Percentiles rank a stretch among this genome's conserved stretches.
phyloP scores from a whole-genome alignment of 1,140 invertebrate species.

The Drosophila pandora region DNA sequence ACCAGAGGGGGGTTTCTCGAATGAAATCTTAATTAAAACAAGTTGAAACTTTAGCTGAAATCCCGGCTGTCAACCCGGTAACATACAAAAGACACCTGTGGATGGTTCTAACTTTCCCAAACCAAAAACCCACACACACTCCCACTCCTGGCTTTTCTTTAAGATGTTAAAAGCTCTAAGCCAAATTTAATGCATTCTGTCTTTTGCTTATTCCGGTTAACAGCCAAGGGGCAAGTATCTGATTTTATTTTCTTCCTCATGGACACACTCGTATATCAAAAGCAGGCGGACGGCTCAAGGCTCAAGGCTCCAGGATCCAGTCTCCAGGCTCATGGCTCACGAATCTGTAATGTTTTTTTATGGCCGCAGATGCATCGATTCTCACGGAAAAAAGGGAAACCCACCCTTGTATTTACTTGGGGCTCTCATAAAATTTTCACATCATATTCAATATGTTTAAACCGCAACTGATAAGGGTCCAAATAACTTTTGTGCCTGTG shows the following conservation, averaged over 20 bases:
- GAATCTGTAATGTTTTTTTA: conserved; percentile 48
- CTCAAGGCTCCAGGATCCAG: conserved; percentile 9
- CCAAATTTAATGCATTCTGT: conserved; percentile 49
- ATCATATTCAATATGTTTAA: conserved; percentile 77
- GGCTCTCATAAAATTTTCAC: conserved; percentile 55
- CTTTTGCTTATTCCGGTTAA: conserved; percentile 29
- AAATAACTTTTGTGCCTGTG: conserved; percentile 40
- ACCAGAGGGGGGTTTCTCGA: not conserved
- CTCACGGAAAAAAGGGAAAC: conserved; percentile 36
- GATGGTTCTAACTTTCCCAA: conserved; percentile 14
- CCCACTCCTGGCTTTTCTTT: conserved; percentile 1
- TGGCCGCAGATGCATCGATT: conserved; percentile 61
- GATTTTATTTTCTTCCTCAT: conserved; percentile 50
- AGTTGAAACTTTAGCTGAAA: conserved; percentile 35
- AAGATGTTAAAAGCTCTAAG: conserved; percentile 31
- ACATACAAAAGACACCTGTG: conserved; percentile 64
- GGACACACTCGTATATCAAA: conserved; percentile 46
- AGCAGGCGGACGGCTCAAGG: conserved; percentile 3
- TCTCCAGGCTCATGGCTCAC: conserved; percentile 23
- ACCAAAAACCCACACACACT: not conserved
- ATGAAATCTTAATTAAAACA: conserved; percentile 64
- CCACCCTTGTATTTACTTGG: conserved; percentile 12
- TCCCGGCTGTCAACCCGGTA: conserved; percentile 26
- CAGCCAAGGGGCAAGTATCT: conserved; percentile 40
- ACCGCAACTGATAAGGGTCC: conserved; percentile 73